Conservation (phyloP, 2,888 invertebrate genomes). For the Mycalesis mineus region DNA sequence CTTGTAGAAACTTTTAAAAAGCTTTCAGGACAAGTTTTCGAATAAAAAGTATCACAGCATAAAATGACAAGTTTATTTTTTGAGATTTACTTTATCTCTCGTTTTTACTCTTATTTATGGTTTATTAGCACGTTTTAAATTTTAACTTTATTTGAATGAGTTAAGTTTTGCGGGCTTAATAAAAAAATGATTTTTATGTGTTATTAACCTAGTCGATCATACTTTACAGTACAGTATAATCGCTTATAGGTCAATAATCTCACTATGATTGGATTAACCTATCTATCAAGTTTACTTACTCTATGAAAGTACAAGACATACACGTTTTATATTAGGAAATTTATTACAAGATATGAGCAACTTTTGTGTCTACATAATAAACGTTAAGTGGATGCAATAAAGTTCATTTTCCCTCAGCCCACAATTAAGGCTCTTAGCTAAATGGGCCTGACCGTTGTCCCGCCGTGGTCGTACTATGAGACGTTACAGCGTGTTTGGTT, state of each 20-base stretch:
- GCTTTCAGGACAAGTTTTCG: constrained; percentile 4
- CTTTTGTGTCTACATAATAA: not conserved
- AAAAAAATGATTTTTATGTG: too few relatives aligned
- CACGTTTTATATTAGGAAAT: not conserved
- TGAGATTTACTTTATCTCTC: not conserved
- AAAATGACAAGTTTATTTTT: constrained; percentile 1
- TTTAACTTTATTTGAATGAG: not conserved
- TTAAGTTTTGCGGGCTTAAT: too few relatives aligned
- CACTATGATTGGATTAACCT: too few relatives aligned
- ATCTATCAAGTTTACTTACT: not conserved
- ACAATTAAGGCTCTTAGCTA: constrained; percentile 1
- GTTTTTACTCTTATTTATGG: too few relatives aligned
- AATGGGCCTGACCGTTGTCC: not conserved
- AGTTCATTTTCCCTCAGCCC: not conserved
- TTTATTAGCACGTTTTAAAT: not conserved
- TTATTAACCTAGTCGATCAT: too few relatives aligned
- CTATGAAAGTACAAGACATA: not conserved
- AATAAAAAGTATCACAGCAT: constrained; percentile 1
- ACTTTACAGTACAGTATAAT: too few relatives aligned
- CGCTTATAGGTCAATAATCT: too few relatives aligned
- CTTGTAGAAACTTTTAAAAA: constrained; percentile 9
- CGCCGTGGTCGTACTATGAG: constrained; percentile 1
- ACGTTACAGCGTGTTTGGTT: constrained; percentile 13
- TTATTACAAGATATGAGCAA: not conserved
- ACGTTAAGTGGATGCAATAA: not conserved